Percentiles rank a stretch among this genome's conserved stretches.
Evolutionary conservation across 2,797 vertebrate genomes (phyloP).

Genomic region (Oreochromis grahami): DNA sequence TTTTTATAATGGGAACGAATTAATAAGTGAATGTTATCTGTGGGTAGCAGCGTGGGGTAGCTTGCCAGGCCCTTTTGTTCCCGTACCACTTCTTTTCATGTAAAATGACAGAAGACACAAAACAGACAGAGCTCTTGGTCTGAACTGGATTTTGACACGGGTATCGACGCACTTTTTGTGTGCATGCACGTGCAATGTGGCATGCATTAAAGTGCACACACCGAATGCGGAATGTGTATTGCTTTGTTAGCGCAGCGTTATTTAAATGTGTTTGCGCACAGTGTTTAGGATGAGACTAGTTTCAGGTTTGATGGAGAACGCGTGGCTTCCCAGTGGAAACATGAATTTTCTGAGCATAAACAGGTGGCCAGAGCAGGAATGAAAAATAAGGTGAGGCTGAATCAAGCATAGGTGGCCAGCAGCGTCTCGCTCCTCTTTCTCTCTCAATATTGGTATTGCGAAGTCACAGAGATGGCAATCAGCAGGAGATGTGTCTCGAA

Average conservation of each 20-base stretch:
- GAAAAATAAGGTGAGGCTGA: conserved; percentile 26
- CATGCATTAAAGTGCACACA: background rate
- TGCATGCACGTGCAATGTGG: conserved; percentile 3
- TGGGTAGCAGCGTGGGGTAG: conserved; percentile 48
- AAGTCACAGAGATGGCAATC: conserved; percentile 55
- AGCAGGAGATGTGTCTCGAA: conserved; percentile 53
- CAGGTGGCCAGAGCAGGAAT: background rate
- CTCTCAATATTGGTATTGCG: conserved; percentile 43
- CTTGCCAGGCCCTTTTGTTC: conserved; percentile 46
- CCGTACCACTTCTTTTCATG: conserved; percentile 40
- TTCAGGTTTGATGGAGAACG: background rate
- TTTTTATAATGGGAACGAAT: conserved; percentile 52
- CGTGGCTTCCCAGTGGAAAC: background rate
- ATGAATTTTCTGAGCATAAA: background rate
- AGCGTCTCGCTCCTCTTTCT: conserved; percentile 6
- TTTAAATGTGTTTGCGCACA: background rate
- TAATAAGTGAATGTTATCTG: conserved; percentile 68
- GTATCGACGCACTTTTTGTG: conserved; percentile 16
- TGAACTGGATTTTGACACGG: conserved; percentile 41
- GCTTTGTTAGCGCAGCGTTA: conserved; percentile 6
- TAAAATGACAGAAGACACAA: conserved; percentile 45
- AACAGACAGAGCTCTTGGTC: conserved; percentile 23
- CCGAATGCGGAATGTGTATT: background rate
- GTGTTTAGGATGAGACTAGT: background rate
- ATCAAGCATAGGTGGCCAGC: conserved; percentile 21